phyloP scores from a whole-genome alignment of 1,140 invertebrate genomes.

The Musca vetustissima region DNA sequence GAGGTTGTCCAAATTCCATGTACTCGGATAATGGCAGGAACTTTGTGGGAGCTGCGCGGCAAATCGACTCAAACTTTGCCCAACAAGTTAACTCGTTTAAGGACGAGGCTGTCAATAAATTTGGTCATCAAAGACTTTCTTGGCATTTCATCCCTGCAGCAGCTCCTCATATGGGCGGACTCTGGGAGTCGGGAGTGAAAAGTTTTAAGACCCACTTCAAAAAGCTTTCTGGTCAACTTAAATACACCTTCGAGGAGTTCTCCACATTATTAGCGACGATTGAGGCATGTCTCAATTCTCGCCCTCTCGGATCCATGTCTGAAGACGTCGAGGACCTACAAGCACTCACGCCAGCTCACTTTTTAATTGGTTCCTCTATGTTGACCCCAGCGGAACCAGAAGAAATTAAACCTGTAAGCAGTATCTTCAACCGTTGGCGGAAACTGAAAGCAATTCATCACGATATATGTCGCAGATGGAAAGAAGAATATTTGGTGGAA shows the following conservation, averaged over 20 bases:
- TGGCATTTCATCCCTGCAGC: conserved; percentile 14
- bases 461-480: neutral
- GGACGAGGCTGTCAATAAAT: neutral
- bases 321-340: neutral
- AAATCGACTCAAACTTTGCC: neutral
- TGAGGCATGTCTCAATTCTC: neutral
- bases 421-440: neutral
- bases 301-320: no score
- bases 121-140: neutral
- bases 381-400: neutral
- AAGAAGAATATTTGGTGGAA: neutral
- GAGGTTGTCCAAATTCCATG: conserved; percentile 30
- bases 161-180: conserved; percentile 1
- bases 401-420: neutral
- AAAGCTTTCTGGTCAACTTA: neutral
- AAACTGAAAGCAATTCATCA: neutral
- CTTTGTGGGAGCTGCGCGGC: conserved; percentile 31
- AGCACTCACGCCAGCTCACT: neutral
- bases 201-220: neutral
- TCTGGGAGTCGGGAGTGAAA: no score
- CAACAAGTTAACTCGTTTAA: neutral
- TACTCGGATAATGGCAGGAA: conserved; percentile 38
- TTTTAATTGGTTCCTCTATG: neutral
- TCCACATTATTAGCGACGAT: neutral
- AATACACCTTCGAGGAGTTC: conserved; percentile 12